Conservation (phyloP, 2,888 invertebrate genomes). For the Liodrosophila aerea region DNA sequence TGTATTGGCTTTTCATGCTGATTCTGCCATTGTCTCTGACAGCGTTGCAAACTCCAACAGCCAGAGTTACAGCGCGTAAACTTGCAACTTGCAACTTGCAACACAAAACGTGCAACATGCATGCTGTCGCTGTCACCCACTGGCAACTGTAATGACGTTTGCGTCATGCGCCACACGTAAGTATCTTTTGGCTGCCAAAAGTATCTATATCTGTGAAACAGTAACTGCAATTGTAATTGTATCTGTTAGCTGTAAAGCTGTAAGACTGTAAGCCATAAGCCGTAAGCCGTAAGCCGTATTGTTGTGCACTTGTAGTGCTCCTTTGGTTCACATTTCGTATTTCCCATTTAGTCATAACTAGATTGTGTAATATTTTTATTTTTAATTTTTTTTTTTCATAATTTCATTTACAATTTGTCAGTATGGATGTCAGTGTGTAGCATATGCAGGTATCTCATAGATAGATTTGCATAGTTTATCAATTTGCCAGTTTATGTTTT, state of each 20-base stretch:
- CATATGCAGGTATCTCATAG: conserved; percentile 13
- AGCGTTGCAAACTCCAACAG: conserved; percentile 10
- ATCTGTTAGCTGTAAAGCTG: conserved; percentile 12
- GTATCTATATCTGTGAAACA: conserved; percentile 38
- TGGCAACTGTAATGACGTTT: conserved; percentile 57
- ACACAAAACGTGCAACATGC: conserved; percentile 28
- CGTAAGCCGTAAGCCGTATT: conserved; percentile 6
- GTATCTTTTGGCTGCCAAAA: conserved; percentile 54
- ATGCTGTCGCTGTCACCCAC: conserved; percentile 7
- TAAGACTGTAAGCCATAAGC: conserved; percentile 18
- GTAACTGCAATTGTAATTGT: conserved; percentile 14
- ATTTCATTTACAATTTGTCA: conserved; percentile 51
- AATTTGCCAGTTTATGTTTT: conserved; percentile 41
- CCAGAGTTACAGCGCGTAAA: not conserved
- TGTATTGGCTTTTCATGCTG: conserved; percentile 31
- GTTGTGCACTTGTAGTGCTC: conserved; percentile 57
- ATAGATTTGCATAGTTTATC: conserved; percentile 59
- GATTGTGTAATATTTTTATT: conserved; percentile 56
- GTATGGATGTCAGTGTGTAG: conserved; percentile 33
- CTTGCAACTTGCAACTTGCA: conserved; percentile 24
- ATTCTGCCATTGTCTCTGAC: conserved; percentile 55
- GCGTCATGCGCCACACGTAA: conserved; percentile 53
- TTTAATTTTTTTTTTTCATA: conserved; percentile 23
- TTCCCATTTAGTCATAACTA: conserved; percentile 55
- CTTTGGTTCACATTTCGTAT: conserved; percentile 43